These are phyloP conservation scores for Portevinia maculata DNA, from an alignment of 2,888 invertebrate genomes.

Conservation along the genomic window DNA sequence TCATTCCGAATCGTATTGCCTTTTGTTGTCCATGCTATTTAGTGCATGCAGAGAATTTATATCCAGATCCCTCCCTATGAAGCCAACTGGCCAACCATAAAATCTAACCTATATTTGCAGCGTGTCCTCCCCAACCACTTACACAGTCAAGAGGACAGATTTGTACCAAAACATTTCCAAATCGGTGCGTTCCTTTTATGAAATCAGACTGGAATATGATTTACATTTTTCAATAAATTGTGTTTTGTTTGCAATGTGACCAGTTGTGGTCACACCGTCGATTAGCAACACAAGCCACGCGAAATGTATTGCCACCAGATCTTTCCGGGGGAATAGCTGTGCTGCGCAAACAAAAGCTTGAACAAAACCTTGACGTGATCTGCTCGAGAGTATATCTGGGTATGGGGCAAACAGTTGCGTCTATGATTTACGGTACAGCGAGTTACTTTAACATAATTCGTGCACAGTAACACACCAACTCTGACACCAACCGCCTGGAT, in stretches of 20 bases:
- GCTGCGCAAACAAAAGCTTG: not conserved
- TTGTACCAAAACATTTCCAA: slow-evolving; percentile 2
- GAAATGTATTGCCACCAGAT: slow-evolving; percentile 26
- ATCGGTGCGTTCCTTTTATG: not conserved
- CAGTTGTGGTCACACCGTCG: slow-evolving; percentile 36
- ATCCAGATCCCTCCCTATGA: not conserved
- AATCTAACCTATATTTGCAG: slow-evolving; percentile 27
- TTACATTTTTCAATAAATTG: slow-evolving; percentile 65
- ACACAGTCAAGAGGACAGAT: not conserved
- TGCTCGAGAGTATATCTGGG: slow-evolving; percentile 10
- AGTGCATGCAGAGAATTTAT: slow-evolving; percentile 8
- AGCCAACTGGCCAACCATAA: slow-evolving; percentile 22
- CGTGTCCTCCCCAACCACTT: not conserved
- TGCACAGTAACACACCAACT: slow-evolving; percentile 49
- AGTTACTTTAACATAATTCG: slow-evolving; percentile 64
- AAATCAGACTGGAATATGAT: slow-evolving; percentile 41
- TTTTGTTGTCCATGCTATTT: slow-evolving; percentile 6
- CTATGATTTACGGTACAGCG: slow-evolving; percentile 59
- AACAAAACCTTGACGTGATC: slow-evolving; percentile 54
- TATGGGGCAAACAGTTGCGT: slow-evolving; percentile 52
- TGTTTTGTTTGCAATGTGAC: slow-evolving; percentile 8
- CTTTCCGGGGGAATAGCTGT: not conserved
- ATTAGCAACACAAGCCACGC: slow-evolving; percentile 42
- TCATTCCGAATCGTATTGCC: not conserved
- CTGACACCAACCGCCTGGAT: slow-evolving; percentile 47